phyloP scores from a whole-genome alignment of 2,797 vertebrate genomes.

The Pangasius sanitwongsei region DNA sequence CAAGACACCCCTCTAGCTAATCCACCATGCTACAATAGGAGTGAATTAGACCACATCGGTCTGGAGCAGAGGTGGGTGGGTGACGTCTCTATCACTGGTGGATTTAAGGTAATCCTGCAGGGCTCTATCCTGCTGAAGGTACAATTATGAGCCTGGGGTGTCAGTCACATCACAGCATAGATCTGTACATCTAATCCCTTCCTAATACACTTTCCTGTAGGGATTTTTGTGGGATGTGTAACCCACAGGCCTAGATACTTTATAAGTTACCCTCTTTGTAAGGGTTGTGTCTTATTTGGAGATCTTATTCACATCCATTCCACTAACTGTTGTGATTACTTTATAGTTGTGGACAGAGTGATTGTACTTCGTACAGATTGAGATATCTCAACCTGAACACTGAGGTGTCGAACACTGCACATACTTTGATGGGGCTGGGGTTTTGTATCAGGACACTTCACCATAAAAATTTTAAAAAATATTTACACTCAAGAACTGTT shows the following conservation, averaged over 20 bases:
- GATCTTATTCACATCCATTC: background rate
- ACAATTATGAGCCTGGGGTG: conserved; percentile 34
- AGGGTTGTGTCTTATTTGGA: background rate
- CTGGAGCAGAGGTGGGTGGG: conserved; percentile 44
- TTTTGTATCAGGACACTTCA: background rate
- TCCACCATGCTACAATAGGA: conserved; percentile 55
- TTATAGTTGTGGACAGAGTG: background rate
- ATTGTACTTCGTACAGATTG: background rate
- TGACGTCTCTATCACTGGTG: conserved; percentile 63
- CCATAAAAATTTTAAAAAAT: background rate
- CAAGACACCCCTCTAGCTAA: conserved; percentile 59
- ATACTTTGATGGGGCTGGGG: background rate
- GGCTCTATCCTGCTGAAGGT: conserved; percentile 48
- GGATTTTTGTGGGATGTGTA: conserved; percentile 13
- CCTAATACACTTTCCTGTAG: conserved; percentile 24
- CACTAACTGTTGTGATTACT: background rate
- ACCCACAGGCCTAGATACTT: background rate
- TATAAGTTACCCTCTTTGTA: background rate
- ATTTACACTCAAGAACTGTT: background rate
- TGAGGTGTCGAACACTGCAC: background rate
- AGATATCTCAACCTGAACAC: background rate
- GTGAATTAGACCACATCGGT: conserved; percentile 35
- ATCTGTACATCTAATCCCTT: conserved; percentile 41
- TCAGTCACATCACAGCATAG: conserved; percentile 27
- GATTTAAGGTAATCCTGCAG: conserved; percentile 47